Evolutionary conservation across 2,888 invertebrate genomes (phyloP), one percentile per base, ranked within the genome.

Genomic region (Anorthoa munda): DNA sequence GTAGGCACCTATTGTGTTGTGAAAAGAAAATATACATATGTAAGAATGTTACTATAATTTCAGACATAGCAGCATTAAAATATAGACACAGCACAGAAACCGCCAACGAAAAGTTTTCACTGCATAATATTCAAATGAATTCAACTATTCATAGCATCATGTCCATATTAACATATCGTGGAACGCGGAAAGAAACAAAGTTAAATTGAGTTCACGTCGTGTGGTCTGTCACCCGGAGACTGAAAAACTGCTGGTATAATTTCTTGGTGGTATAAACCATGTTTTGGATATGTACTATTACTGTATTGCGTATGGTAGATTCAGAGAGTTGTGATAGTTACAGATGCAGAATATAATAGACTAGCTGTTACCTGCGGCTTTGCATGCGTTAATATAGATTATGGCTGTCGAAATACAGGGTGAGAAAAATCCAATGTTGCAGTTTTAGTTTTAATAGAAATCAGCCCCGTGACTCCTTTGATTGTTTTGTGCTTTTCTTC

Each of bases 161-260:
- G 77, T 86, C 83, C 83, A 86, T 68, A 84, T 75, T 83, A 87
- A 66, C 65, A 75, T 84, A 83, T 48, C 77, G 53, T 61, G 21
- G 56, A 73, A 79, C 67, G 72, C 73, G 81, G 77, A 79, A 88
- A 87, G 88, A 87, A 87, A 81, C 83, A 85, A 91, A 90, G 87
- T 93, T 90, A 90, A 91, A 93, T 93, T 91, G 90, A 91, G 92
- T 93, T 93, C 85, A 87, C 87, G 92, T 93, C 87, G 81, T 88
- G 91, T 87, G 89, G 90, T 85, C 89, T 88, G 89, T 89, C 89
- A 87, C 76, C 89, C 85, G 83, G 75, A 53, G 26, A 53, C 23
- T 89, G 84, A 83, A 72, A 59, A 21, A 51, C 31, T 3, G 53
- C 46, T n/a, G 46, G 75, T 72, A 63, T 64, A 13, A 58, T 55